Evolutionary conservation across 2,888 invertebrate genomes (phyloP).

Genomic region (Cheilosia variabilis): DNA sequence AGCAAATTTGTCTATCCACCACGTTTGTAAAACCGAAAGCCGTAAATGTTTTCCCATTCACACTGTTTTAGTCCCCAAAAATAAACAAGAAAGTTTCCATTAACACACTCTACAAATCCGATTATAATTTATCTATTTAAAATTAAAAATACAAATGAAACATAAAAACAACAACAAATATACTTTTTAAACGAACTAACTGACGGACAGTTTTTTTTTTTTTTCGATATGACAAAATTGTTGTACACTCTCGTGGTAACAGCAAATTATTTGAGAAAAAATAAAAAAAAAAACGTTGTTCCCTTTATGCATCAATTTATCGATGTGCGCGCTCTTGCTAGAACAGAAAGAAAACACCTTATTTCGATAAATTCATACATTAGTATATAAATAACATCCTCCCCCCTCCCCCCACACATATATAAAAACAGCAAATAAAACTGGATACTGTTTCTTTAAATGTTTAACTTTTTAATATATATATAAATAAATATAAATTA

Average conservation of each 20-base stretch:
- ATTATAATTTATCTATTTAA: conserved; percentile 70
- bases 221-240: conserved; percentile 33
- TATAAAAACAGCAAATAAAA: conserved; percentile 54
- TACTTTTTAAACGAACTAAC: conserved; percentile 68
- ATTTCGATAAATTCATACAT: conserved; percentile 64
- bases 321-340: conserved; percentile 68
- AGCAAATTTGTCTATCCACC: conserved; percentile 28
- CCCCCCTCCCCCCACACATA: not conserved
- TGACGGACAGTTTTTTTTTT: conserved; percentile 72
- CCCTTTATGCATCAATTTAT: conserved; percentile 73
- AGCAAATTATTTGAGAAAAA: conserved; percentile 52
- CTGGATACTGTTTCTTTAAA: conserved; percentile 75
- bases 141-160: conserved; percentile 48
- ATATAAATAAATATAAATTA: conserved; percentile 76
- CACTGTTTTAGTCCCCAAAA: conserved; percentile 53
- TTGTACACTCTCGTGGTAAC: conserved; percentile 44
- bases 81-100: conserved; percentile 64
- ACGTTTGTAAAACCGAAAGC: conserved; percentile 29
- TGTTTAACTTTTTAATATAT: conserved; percentile 75
- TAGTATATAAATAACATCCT: conserved; percentile 12
- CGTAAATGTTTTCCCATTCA: conserved; percentile 52
- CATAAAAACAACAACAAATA: conserved; percentile 65
- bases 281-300: conserved; percentile 44
- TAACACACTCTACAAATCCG: conserved; percentile 67
- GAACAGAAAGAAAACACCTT: conserved; percentile 34